Evolutionary conservation across 2,797 vertebrate species (phyloP).

Genomic region (Protosalanx chinensis): DNA sequence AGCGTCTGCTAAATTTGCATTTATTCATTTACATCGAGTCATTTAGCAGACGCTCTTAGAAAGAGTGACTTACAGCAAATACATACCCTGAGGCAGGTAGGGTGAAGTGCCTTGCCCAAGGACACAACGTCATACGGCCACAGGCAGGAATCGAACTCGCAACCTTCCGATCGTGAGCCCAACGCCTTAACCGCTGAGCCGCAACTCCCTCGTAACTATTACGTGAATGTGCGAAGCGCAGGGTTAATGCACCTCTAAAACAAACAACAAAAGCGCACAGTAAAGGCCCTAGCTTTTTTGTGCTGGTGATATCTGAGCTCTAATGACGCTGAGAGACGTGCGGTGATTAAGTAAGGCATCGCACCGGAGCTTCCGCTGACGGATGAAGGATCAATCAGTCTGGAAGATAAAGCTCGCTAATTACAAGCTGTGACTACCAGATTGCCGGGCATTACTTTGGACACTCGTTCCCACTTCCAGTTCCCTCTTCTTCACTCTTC

Average conservation of each 20-base stretch:
- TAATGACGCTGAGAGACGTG: slow-evolving; percentile 39
- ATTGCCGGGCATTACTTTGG: slow-evolving; percentile 22
- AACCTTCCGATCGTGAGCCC: not conserved
- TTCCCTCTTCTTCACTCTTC: slow-evolving; percentile 10
- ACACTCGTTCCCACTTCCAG: not conserved
- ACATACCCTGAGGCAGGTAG: too few species aligned
- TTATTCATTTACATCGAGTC: too few species aligned
- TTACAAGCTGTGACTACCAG: slow-evolving; percentile 59
- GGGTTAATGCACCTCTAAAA: not conserved
- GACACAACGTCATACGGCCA: too few species aligned
- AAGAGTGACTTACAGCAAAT: too few species aligned
- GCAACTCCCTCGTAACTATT: too few species aligned
- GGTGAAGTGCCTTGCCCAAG: too few species aligned
- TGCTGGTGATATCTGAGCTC: slow-evolving; percentile 36
- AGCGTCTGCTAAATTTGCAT: too few species aligned
- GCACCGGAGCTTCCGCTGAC: slow-evolving; percentile 46
- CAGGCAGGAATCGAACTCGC: too few species aligned
- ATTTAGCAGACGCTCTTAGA: too few species aligned
- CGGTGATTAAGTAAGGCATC: slow-evolving; percentile 50
- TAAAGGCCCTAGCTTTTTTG: slow-evolving; percentile 39
- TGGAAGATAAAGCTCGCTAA: slow-evolving; percentile 66
- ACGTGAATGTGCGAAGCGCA: too few species aligned
- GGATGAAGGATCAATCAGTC: slow-evolving; percentile 63
- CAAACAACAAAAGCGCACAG: slow-evolving; percentile 16
- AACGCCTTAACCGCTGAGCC: not conserved